A percentile compares a stretch with the other conserved stretches of the same genome.
These are phyloP conservation scores for Pempheris klunzingeri DNA, from an alignment of 2,797 vertebrate genomes.

Conservation along the genomic window DNA sequence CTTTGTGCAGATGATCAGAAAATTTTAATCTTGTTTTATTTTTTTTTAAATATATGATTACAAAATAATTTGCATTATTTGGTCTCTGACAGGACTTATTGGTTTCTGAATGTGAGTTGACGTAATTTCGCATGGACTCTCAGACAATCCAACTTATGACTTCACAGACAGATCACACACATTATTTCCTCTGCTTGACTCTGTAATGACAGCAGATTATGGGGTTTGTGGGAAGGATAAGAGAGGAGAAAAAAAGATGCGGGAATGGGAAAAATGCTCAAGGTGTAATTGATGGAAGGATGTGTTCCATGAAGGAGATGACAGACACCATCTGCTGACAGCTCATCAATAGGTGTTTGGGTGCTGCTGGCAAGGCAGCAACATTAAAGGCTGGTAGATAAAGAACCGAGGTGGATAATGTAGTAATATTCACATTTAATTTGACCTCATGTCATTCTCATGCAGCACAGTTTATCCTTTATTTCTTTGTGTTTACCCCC, in stretches of 20 bases:
- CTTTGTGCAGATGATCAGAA: slow-evolving; percentile 7
- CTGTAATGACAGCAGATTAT: slow-evolving; percentile 1
- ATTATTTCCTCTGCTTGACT: slow-evolving; percentile 8
- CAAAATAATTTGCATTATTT: not conserved
- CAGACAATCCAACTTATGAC: not conserved
- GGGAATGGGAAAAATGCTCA: slow-evolving; percentile 28
- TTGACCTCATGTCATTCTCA: slow-evolving; percentile 2
- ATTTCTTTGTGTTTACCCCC: not conserved
- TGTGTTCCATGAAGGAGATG: slow-evolving; percentile 52
- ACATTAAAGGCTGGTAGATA: not conserved
- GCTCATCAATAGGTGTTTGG: slow-evolving; percentile 59
- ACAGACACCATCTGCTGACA: slow-evolving; percentile 61
- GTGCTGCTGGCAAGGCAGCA: slow-evolving; percentile 21
- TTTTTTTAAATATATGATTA: no score
- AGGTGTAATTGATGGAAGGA: slow-evolving; percentile 56
- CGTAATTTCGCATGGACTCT: not conserved
- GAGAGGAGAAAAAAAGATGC: slow-evolving; percentile 34
- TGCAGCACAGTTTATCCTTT: slow-evolving; percentile 15
- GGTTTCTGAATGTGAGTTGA: not conserved
- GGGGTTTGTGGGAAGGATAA: slow-evolving; percentile 4
- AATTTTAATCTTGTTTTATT: slow-evolving; percentile 28
- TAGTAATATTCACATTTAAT: slow-evolving; percentile 20
- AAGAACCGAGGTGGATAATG: slow-evolving; percentile 19
- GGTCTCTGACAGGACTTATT: not conserved
- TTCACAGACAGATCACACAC: not conserved